Evolutionary conservation across 2,797 vertebrate genomes (phyloP).

Genomic region (Chaetophractus vellerosus): DNA sequence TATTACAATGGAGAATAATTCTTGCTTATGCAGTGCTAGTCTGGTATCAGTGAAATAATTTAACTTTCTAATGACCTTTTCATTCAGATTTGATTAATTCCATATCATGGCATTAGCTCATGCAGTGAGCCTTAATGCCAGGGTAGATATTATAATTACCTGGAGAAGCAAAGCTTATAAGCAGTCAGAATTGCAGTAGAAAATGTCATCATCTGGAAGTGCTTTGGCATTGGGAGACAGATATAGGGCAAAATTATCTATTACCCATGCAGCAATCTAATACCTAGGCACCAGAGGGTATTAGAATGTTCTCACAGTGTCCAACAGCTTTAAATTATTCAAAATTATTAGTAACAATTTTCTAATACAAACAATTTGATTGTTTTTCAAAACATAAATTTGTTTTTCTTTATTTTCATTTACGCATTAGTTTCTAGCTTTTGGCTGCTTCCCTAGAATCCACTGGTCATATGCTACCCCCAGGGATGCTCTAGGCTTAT

Average conservation of each 20-base stretch:
- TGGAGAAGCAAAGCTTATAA: constrained; percentile 62
- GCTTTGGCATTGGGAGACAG: constrained; percentile 60
- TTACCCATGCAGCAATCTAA: constrained; percentile 51
- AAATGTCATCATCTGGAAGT: constrained; percentile 75
- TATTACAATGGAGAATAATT: constrained; percentile 72
- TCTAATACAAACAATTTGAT: constrained; percentile 65
- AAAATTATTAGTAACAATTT: constrained; percentile 56
- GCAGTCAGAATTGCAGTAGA: constrained; percentile 72
- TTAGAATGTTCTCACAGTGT: constrained; percentile 46
- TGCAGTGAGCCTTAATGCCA: constrained; percentile 82
- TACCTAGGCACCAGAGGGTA: constrained; percentile 19
- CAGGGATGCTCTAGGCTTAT: constrained; percentile 19
- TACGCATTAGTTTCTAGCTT: constrained; percentile 20
- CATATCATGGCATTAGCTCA: constrained; percentile 84
- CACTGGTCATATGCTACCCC: neutral
- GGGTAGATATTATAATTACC: constrained; percentile 86
- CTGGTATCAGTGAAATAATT: constrained; percentile 76
- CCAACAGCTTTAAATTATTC: constrained; percentile 63
- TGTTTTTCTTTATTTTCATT: constrained; percentile 58
- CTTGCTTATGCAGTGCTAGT: constrained; percentile 70
- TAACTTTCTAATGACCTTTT: constrained; percentile 88
- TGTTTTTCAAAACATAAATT: constrained; percentile 62
- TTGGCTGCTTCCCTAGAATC: constrained; percentile 56
- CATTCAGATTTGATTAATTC: constrained; percentile 87
- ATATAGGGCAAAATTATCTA: constrained; percentile 67